Percentiles rank a stretch among this genome's conserved stretches.
phyloP scores from a whole-genome alignment of 2,888 invertebrate species.

The Drosophila anomelani region DNA sequence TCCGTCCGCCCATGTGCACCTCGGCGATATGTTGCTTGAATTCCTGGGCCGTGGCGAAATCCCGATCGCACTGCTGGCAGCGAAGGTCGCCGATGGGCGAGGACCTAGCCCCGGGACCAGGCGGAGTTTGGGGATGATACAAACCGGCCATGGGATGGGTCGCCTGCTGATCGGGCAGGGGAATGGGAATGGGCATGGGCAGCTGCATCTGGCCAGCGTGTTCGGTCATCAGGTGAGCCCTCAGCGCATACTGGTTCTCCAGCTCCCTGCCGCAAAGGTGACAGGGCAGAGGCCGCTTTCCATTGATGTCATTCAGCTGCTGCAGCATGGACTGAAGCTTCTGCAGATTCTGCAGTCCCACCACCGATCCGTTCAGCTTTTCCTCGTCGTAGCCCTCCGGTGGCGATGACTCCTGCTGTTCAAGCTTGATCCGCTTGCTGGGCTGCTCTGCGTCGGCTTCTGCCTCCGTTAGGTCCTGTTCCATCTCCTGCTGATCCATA shows the following conservation, averaged over 20 bases:
- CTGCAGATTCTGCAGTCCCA: conserved; percentile 92
- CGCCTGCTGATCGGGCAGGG: conserved; percentile 67
- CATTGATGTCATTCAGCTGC: conserved; percentile 93
- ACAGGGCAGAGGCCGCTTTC: conserved; percentile 87
- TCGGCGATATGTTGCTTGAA: conserved; percentile 90
- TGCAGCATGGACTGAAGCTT: conserved; percentile 96
- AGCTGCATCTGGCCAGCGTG: conserved; percentile 72
- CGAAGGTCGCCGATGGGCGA: conserved; percentile 64
- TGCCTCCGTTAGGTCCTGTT: conserved; percentile 34
- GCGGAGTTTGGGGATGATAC: conserved; percentile 73
- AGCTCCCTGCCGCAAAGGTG: conserved; percentile 90
- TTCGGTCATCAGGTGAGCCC: conserved; percentile 84
- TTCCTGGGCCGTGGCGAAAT: conserved; percentile 89
- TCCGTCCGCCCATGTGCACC: conserved; percentile 85
- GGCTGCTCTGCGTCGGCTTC: conserved; percentile 49
- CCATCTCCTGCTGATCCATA: conserved; percentile 53
- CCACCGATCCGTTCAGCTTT: conserved; percentile 84
- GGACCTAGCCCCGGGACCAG: conserved; percentile 53
- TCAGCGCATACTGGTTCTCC: conserved; percentile 89
- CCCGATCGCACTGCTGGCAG: conserved; percentile 84
- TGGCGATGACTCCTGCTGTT: conserved; percentile 58
- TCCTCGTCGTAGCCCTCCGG: conserved; percentile 58
- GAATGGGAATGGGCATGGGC: conserved; percentile 55
- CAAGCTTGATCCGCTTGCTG: conserved; percentile 80
- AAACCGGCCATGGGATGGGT: conserved; percentile 28